phyloP scores from a whole-genome alignment of 2,113 vertebrate species.

The Salvelinus alpinus region DNA sequence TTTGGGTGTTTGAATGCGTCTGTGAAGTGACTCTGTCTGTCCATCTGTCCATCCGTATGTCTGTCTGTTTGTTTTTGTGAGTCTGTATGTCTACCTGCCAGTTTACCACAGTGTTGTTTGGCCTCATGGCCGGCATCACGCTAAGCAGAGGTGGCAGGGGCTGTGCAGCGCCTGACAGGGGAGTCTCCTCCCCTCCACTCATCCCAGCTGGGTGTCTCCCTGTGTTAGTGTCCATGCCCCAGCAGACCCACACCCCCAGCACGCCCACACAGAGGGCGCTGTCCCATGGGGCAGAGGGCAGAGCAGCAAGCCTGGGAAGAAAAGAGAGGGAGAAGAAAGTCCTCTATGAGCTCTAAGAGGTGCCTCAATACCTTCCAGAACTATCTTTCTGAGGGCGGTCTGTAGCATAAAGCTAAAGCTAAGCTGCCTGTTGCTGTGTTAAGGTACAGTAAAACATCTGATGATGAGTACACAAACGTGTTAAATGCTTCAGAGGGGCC shows the following conservation, averaged over 20 bases:
- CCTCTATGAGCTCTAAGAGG: neutral
- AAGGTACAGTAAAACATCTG: neutral
- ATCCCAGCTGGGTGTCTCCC: constrained; percentile 26
- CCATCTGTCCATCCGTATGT: neutral
- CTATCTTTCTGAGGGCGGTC: neutral
- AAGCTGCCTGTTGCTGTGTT: neutral
- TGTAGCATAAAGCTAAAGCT: neutral
- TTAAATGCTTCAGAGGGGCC: neutral
- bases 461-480: neutral
- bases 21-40: neutral
- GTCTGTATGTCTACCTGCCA: neutral
- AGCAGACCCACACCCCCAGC: neutral
- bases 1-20: neutral
- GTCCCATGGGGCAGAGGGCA: constrained; percentile 1
- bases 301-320: neutral
- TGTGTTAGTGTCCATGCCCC: constrained; percentile 31
- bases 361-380: neutral
- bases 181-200: constrained; percentile 4
- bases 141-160: constrained; percentile 43
- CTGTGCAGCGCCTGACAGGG: constrained; percentile 18
- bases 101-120: constrained; percentile 24
- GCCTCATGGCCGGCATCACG: constrained; percentile 45
- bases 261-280: neutral
- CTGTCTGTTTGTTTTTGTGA: neutral
- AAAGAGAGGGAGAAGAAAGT: neutral